These are phyloP conservation scores for Parambassis ranga DNA, from an alignment of 2,797 vertebrate species.

Conservation along the genomic window DNA sequence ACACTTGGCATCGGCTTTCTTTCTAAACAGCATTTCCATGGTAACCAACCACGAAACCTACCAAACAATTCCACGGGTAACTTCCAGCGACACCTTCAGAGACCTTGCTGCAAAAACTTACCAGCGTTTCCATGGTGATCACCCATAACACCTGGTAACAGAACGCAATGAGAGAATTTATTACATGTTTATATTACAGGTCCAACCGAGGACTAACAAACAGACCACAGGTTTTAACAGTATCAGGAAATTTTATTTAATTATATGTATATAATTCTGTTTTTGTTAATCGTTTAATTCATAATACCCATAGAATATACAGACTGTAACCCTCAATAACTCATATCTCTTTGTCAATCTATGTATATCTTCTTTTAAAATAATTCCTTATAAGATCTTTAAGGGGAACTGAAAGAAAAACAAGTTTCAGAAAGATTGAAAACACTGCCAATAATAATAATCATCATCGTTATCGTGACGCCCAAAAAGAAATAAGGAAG, in stretches of 20 bases:
- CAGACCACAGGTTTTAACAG: conserved; percentile 54
- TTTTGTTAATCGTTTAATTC: conserved; percentile 83
- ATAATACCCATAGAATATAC: conserved; percentile 85
- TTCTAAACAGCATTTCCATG: too few relatives aligned
- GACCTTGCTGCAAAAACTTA: too few relatives aligned
- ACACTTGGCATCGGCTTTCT: too few relatives aligned
- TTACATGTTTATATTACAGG: too few relatives aligned
- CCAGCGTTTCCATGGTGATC: too few relatives aligned
- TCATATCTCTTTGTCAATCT: conserved; percentile 76
- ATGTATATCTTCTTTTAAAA: conserved; percentile 78
- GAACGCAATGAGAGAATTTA: too few relatives aligned
- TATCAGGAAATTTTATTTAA: conserved; percentile 84
- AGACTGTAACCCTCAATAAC: conserved; percentile 81
- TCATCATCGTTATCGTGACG: conserved; percentile 32
- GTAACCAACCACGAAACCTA: too few relatives aligned
- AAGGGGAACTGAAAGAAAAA: conserved; percentile 32
- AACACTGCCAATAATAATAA: conserved; percentile 69
- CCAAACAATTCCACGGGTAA: too few relatives aligned
- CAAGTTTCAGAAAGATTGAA: conserved; percentile 64
- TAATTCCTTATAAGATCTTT: conserved; percentile 72
- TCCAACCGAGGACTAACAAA: background rate
- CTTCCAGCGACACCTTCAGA: too few relatives aligned
- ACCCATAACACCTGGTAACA: too few relatives aligned
- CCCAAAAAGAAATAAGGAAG: conserved; percentile 62
- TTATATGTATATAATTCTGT: conserved; percentile 84